A percentile compares a stretch with the other conserved stretches of the same genome.
Evolutionary conservation across 2,797 vertebrate genomes (phyloP).

Genomic region (Oceanodroma leucorhoa): DNA sequence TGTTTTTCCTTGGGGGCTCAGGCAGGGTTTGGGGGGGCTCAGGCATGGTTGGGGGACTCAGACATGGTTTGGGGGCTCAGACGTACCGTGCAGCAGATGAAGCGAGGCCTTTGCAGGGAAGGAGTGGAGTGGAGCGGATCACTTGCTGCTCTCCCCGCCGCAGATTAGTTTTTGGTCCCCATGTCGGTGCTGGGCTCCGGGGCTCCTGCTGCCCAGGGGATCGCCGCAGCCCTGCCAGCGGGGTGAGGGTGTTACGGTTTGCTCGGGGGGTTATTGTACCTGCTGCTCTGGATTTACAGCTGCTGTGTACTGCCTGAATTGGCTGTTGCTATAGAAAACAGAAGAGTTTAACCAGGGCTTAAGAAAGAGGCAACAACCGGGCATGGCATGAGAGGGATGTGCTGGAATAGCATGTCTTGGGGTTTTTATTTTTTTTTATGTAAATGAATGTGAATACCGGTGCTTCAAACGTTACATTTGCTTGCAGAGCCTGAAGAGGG

Average conservation of each 20-base stretch:
- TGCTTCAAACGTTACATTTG: background rate
- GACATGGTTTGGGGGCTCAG: background rate
- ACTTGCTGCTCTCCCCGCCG: background rate
- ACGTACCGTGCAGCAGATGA: too few species aligned
- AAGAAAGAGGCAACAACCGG: background rate
- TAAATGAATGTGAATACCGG: background rate
- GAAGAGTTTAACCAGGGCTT: background rate
- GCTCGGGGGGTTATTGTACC: background rate
- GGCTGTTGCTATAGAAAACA: background rate
- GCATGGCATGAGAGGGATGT: background rate
- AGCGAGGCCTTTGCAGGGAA: background rate
- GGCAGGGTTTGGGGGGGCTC: too few species aligned
- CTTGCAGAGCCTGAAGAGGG: background rate
- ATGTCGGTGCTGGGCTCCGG: background rate
- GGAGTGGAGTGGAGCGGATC: background rate
- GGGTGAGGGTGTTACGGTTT: background rate
- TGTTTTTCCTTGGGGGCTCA: rapidly evolving
- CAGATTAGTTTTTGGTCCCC: background rate
- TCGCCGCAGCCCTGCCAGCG: background rate
- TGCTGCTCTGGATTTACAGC: background rate
- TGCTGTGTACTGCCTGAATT: background rate
- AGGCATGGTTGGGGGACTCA: too few species aligned
- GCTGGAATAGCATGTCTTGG: background rate
- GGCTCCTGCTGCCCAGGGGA: background rate
- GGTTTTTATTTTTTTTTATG: background rate